A percentile compares a stretch with the other conserved stretches of the same genome.
Evolutionary conservation across 2,113 vertebrate genomes (phyloP).

Genomic region (Noturus placidus): DNA sequence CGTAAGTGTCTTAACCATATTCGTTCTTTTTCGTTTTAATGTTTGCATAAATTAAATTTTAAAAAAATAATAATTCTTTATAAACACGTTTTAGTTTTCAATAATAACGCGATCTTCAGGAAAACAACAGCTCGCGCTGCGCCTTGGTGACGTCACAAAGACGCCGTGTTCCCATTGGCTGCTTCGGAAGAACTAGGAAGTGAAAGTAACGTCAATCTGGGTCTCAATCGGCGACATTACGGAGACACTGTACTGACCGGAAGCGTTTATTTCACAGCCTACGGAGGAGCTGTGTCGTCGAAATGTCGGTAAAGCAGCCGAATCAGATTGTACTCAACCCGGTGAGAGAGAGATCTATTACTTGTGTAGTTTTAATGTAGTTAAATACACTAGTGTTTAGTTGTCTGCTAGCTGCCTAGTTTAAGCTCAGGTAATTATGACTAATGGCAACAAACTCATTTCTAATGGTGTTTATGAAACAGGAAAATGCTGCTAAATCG

Average conservation of each 20-base stretch:
- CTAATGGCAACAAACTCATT: background rate
- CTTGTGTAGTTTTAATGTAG: background rate
- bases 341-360: slow-evolving; percentile 56
- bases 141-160: background rate
- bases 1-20: background rate
- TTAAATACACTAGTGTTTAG: background rate
- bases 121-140: background rate
- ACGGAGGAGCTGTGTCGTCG: background rate
- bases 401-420: background rate
- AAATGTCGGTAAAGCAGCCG: slow-evolving; percentile 64
- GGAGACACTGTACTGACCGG: background rate
- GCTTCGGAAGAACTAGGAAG: slow-evolving; percentile 34
- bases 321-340: slow-evolving; percentile 68
- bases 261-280: background rate
- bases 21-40: background rate
- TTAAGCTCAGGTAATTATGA: background rate
- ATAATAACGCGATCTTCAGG: background rate
- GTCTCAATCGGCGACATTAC: background rate
- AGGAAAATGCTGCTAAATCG: background rate
- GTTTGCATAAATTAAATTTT: background rate
- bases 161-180: background rate
- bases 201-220: background rate
- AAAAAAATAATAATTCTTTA: too few relatives aligned
- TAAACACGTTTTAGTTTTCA: background rate
- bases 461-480: background rate